These are phyloP conservation scores for Pomacea maculata DNA, from an alignment of 1,140 invertebrate species.

Conservation along the genomic window DNA sequence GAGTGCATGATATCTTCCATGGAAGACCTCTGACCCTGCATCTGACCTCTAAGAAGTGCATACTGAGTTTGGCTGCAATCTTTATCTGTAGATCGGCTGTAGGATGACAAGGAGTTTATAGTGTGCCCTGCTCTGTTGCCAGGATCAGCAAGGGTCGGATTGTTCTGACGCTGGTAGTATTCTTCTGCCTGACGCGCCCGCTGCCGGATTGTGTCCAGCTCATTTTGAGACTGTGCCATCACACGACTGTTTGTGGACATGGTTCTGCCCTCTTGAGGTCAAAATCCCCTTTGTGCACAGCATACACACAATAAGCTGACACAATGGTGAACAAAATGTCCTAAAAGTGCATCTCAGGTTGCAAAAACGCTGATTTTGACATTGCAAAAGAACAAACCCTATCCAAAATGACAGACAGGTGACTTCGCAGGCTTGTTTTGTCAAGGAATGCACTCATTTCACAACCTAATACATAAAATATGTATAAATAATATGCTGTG, in stretches of 20 bases:
- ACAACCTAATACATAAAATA: no score
- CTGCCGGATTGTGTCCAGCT: constrained; percentile 49
- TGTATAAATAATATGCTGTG: no score
- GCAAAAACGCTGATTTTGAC: no score
- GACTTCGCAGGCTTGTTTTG: no score
- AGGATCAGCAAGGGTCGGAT: constrained; percentile 18
- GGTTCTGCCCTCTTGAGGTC: no score
- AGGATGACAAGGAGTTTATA: not conserved
- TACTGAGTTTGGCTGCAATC: not conserved
- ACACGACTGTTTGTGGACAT: not conserved
- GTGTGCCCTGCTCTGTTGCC: not conserved
- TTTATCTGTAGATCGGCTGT: constrained; percentile 1
- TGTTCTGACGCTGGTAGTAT: constrained; percentile 52
- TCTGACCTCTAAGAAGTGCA: constrained; percentile 12
- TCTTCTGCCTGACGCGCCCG: constrained; percentile 55
- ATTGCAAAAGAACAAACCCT: no score
- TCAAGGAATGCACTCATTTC: no score
- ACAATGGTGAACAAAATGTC: no score
- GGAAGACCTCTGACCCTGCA: constrained; percentile 24
- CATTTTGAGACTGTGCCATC: constrained; percentile 22
- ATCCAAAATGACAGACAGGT: no score
- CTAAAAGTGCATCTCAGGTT: no score
- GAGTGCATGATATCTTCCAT: constrained; percentile 33
- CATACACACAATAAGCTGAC: no score
- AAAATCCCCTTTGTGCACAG: no score